Evolutionary conservation across 2,888 invertebrate genomes (phyloP), one percentile per base, ranked within the genome.

Genomic region (Harpagoxenus sublaevis): DNA sequence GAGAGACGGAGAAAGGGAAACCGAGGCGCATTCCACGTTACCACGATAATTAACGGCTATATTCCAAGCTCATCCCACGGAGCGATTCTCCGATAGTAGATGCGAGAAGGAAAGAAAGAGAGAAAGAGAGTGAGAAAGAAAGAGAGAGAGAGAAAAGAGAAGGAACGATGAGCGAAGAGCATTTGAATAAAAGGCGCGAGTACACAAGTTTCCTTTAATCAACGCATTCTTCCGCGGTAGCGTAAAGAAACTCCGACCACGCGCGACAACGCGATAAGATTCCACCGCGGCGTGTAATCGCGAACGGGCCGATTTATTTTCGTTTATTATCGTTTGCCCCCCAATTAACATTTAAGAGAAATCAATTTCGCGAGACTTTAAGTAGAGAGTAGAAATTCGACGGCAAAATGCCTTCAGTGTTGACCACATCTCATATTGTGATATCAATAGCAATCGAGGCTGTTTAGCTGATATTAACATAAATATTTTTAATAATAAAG

Each of bases 31-130:
- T 92, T 92, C 92, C 92, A 91, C 92, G 92, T 92, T 92, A 92
- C 92, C 89, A 87, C 91, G 92, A 92, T 92, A 92, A 92, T 92
- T 92, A 92, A 91, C 92, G 92, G 92, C 91, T 91, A 89, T 91
- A 92, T 92, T 90, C 90, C 90, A 89, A 83, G 86, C 90, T 89
- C 89, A 87, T 91, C 88, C 91, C 87, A 84, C 85, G 77, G 86
- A 86, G 84, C 84, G 89, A 87, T 89, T 78, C 84, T 83, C 84
- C 78, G 66, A 31, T 65, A 55, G 45, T 55, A 70, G 60, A 53
- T 45, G 35, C 42, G 31, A 57, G 51, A 55, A 66, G 48, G 63
- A 48, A 55, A 57, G 42, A n/a, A 23, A 35, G 62, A 12, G 57
- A 3, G 74, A 66, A 39, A 68, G n/a, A 4, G 9, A 60, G n/a